phyloP scores from a whole-genome alignment of 2,113 vertebrate species.

The Xiphophorus couchianus region DNA sequence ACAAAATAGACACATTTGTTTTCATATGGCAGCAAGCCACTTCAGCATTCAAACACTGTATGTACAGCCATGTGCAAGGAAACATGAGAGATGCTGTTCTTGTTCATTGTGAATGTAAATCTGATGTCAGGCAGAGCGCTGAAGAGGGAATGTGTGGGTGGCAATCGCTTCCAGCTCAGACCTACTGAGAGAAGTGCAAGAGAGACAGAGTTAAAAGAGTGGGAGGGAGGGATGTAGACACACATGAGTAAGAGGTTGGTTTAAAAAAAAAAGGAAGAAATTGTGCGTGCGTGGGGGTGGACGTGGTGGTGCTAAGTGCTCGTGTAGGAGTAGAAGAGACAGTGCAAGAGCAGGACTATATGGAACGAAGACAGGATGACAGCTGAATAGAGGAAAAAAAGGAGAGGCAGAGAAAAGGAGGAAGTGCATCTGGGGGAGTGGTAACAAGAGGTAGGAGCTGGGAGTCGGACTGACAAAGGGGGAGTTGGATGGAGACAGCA shows the following conservation, averaged over 20 bases:
- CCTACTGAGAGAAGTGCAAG: slow-evolving; percentile 65
- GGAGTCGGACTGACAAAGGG: slow-evolving; percentile 33
- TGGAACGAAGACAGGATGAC: slow-evolving; percentile 46
- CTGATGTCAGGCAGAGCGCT: slow-evolving; percentile 79
- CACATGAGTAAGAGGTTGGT: slow-evolving; percentile 69
- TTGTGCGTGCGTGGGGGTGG: slow-evolving; percentile 17
- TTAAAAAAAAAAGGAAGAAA: slow-evolving; percentile 48
- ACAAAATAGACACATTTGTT: slow-evolving; percentile 20
- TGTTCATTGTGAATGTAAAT: slow-evolving; percentile 81
- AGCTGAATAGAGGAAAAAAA: slow-evolving; percentile 16
- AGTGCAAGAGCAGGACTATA: slow-evolving; percentile 42
- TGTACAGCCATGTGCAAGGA: slow-evolving; percentile 47
- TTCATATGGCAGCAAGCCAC: slow-evolving; percentile 16
- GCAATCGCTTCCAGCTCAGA: slow-evolving; percentile 80
- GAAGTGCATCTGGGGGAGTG: slow-evolving; percentile 48
- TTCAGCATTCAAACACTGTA: slow-evolving; percentile 34
- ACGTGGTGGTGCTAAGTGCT: slow-evolving; percentile 40
- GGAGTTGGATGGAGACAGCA: slow-evolving; percentile 30
- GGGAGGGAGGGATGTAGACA: slow-evolving; percentile 71
- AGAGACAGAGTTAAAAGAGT: slow-evolving; percentile 72
- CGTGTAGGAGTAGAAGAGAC: slow-evolving; percentile 63
- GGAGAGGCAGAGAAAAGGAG: slow-evolving; percentile 38
- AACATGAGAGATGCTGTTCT: slow-evolving; percentile 59
- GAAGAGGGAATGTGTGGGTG: slow-evolving; percentile 80
- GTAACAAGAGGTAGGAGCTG: slow-evolving; percentile 27